Conservation (phyloP, 1,140 invertebrate genomes). For the Cardiocondyla obscurior region DNA sequence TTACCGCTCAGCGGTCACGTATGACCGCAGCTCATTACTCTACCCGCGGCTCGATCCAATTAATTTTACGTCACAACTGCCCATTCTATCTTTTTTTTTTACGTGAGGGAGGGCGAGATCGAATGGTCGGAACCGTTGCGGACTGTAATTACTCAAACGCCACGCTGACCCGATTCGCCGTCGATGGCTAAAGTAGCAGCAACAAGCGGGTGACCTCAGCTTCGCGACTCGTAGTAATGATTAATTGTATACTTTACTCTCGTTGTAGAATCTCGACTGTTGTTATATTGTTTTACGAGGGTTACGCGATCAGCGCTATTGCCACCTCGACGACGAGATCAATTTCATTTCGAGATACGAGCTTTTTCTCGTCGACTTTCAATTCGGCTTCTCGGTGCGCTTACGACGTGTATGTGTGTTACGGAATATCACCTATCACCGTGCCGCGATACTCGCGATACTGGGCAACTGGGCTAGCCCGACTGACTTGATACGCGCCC, state of each 20-base stretch:
- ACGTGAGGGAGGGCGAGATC: neutral
- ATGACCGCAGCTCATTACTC: slow-evolving; percentile 35
- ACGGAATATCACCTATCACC: slow-evolving; percentile 8
- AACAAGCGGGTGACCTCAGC: neutral
- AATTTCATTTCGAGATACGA: neutral
- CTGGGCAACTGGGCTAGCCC: slow-evolving; percentile 49
- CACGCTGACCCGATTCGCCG: slow-evolving; percentile 28
- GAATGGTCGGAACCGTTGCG: neutral
- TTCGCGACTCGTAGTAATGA: neutral
- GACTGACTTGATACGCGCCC: slow-evolving; percentile 57
- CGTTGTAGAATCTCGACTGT: neutral
- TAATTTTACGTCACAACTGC: slow-evolving; percentile 30
- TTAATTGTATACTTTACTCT: slow-evolving; percentile 9
- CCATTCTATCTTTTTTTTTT: neutral
- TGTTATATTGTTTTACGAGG: neutral
- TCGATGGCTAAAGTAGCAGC: neutral
- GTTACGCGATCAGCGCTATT: neutral
- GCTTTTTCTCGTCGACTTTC: neutral
- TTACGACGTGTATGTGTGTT: slow-evolving; percentile 2
- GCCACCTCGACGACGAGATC: neutral
- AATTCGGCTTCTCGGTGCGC: neutral
- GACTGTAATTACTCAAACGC: slow-evolving; percentile 1
- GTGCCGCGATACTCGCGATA: slow-evolving; percentile 29
- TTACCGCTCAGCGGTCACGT: slow-evolving; percentile 28
- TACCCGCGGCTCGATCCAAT: slow-evolving; percentile 14